Evolutionary conservation across 2,888 invertebrate genomes (phyloP).

Genomic region (Hydraecia micacea): DNA sequence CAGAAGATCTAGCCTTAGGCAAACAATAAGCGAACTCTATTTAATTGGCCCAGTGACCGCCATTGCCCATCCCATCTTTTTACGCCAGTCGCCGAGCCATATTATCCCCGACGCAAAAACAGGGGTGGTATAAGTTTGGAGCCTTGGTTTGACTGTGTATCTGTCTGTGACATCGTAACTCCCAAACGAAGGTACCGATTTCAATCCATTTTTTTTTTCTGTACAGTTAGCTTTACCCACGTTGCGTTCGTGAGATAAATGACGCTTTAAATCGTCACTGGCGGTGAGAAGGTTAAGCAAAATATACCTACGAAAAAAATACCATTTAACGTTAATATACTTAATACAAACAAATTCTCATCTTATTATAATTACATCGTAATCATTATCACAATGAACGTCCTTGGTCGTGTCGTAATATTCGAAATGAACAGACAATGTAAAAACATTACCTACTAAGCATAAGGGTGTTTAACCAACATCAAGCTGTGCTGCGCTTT

Average conservation of each 20-base stretch:
- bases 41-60: not conserved
- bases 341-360: slow-evolving; percentile 29
- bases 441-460: slow-evolving; percentile 18
- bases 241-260: slow-evolving; percentile 2
- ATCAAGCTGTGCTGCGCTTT: not conserved
- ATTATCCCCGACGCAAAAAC: not conserved
- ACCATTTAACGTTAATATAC: slow-evolving; percentile 7
- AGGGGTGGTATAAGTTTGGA: not conserved
- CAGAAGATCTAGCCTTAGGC: no score
- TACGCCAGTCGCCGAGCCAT: not conserved
- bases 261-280: not conserved
- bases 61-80: not conserved
- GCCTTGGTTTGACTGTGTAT: not conserved
- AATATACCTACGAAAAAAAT: slow-evolving; percentile 13
- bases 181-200: not conserved
- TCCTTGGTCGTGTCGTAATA: slow-evolving; percentile 30
- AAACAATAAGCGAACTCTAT: not conserved
- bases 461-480: not conserved
- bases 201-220: not conserved
- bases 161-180: not conserved
- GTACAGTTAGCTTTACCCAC: not conserved
- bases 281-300: slow-evolving; percentile 23
- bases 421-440: slow-evolving; percentile 41
- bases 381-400: slow-evolving; percentile 41
- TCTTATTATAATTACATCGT: slow-evolving; percentile 20